Evolutionary conservation across 2,888 invertebrate species (phyloP).

Genomic region (Rotaria sp.): DNA sequence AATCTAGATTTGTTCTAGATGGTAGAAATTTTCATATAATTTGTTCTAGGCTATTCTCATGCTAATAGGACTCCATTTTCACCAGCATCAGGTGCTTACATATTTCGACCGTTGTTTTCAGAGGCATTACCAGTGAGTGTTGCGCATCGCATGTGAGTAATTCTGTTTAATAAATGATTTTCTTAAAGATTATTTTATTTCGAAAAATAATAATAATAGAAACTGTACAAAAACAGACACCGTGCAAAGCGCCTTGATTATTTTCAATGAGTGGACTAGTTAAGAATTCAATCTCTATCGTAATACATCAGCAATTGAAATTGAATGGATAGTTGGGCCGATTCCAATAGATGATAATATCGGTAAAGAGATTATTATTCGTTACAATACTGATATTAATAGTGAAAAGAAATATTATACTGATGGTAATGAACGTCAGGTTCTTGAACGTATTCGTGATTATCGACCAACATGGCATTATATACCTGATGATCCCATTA

Average conservation of each 20-base stretch:
- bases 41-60: background rate
- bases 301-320: conserved; percentile 54
- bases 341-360: conserved; percentile 56
- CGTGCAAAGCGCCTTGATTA: conserved; percentile 17
- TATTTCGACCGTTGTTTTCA: conserved; percentile 57
- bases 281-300: conserved; percentile 50
- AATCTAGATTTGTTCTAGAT: background rate
- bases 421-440: conserved; percentile 84
- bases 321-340: conserved; percentile 57
- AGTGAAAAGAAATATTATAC: conserved; percentile 61
- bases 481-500: conserved; percentile 43
- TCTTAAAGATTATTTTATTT: background rate
- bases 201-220: conserved; percentile 4
- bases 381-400: conserved; percentile 61
- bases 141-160: background rate
- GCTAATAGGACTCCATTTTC: background rate
- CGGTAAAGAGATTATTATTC: conserved; percentile 76
- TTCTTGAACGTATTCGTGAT: conserved; percentile 56
- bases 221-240: conserved; percentile 23
- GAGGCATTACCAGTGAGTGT: background rate
- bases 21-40: background rate
- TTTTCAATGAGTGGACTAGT: conserved; percentile 61
- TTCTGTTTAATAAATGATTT: background rate
- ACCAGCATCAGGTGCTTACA: conserved; percentile 84
- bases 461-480: conserved; percentile 63